These are phyloP conservation scores for Acridotheres tristis DNA, from an alignment of 2,797 vertebrate genomes.

Conservation along the genomic window DNA sequence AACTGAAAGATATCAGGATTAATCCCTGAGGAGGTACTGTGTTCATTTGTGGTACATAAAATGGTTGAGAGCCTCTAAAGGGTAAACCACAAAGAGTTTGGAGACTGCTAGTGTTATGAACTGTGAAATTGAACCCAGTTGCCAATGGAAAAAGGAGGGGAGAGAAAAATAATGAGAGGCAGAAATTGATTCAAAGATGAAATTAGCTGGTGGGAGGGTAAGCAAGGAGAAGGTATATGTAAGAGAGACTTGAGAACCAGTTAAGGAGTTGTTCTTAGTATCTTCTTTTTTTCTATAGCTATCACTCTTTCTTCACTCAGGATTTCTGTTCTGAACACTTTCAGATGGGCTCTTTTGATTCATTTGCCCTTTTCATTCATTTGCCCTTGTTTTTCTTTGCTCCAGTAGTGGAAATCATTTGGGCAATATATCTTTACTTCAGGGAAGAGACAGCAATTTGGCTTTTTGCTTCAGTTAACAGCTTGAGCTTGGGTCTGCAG, in stretches of 20 bases:
- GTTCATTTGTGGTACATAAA: neutral
- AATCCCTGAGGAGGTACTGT: neutral
- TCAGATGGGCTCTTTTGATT: neutral
- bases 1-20: neutral
- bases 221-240: neutral
- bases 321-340: neutral
- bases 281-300: neutral
- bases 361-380: neutral
- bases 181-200: neutral
- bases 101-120: neutral
- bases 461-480: neutral
- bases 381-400: neutral
- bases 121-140: neutral
- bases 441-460: neutral
- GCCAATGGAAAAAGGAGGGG: neutral
- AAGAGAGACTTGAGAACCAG: neutral
- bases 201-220: neutral
- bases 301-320: neutral
- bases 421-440: neutral
- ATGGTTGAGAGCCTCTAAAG: neutral
- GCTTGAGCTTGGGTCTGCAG: neutral
- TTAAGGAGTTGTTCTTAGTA: neutral
- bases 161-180: neutral
- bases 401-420: neutral
- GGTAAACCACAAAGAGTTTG: neutral